Base-by-base conservation (phyloP, 1,140 invertebrate species). In the Stegodyphus mimosarum region DNA sequence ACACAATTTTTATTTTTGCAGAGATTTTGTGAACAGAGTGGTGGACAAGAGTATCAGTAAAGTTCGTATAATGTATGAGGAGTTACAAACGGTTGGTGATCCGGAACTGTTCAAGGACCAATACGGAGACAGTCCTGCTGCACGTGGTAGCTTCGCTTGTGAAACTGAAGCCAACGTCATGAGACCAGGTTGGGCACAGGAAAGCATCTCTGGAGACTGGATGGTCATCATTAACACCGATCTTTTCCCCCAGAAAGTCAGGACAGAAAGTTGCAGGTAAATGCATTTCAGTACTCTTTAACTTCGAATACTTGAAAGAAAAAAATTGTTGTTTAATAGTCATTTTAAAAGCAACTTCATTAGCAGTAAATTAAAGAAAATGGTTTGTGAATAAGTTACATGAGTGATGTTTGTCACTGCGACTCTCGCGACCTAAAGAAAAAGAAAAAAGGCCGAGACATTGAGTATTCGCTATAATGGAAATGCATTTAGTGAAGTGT, bases 101-200 rank as follows among this genome's bases (percentile, higher is more conserved):
- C 88, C 88, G 6, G 88, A 87, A 67, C 74, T 88, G 4, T 88
- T 87, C 72, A 79, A 87, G 75, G 80, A 75, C n/a, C 87, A 88
- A 11, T 73, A 87, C 17, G 86, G 84, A 1, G 77, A 88, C 72
- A 87, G 84, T 69, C 77, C 77, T 10, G 88, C 88, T 6, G 87
- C 88, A 52, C 89, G 89, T 79, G 90, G 91, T 3, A 89, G 90
- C 78, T 91, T 91, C 77, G 90, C 91, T 18, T 92, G 91, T 79
- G 90, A 92, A 78, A 90, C 91, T 7, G 88, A 90, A 33, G 90
- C 91, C 5, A 88, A 89, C 17, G 89, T 89, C 69, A 87, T 91
- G 60, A 88, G 90, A 74, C 90, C 91, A 10, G 91, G 91, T 73
- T 92, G 91, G 91, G 91, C 91, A 5, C 89, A 90, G 75, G 91